Conservation (phyloP, 2,888 invertebrate species). For the Peribatodes rhomboidaria region DNA sequence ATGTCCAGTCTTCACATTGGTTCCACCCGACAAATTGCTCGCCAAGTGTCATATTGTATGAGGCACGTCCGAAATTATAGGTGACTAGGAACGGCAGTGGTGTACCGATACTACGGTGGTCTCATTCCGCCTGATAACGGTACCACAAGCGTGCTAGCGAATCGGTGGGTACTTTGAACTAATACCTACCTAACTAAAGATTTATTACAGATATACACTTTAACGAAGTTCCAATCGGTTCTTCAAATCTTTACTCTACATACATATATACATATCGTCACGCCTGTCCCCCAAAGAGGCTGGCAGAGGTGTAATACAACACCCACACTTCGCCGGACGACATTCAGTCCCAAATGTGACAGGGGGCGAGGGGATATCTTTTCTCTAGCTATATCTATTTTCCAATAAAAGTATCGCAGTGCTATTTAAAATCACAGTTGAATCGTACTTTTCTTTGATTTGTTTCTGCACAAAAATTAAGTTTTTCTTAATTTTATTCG, state of each 20-base stretch:
- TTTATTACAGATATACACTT: neutral
- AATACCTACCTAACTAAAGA: neutral
- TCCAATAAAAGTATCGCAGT: too few species aligned
- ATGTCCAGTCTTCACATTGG: constrained; percentile 17
- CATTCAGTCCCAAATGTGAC: too few species aligned
- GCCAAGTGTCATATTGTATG: constrained; percentile 50
- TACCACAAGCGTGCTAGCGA: constrained; percentile 66
- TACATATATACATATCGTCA: too few species aligned
- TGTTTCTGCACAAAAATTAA: neutral
- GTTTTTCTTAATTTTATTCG: neutral
- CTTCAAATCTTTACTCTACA: neutral
- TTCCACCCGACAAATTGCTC: constrained; percentile 48
- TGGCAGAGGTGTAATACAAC: too few species aligned
- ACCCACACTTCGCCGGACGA: too few species aligned
- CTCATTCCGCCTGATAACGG: constrained; percentile 80
- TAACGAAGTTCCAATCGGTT: neutral
- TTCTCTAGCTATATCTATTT: too few species aligned
- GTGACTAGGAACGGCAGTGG: constrained; percentile 52
- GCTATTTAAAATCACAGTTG: too few species aligned
- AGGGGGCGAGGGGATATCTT: too few species aligned
- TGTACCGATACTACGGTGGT: constrained; percentile 78
- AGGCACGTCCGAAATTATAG: constrained; percentile 58
- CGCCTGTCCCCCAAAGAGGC: too few species aligned
- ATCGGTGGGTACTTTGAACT: constrained; percentile 38
- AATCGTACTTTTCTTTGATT: neutral